phyloP scores from a whole-genome alignment of 2,888 invertebrate species.

The Julus scanicus region DNA sequence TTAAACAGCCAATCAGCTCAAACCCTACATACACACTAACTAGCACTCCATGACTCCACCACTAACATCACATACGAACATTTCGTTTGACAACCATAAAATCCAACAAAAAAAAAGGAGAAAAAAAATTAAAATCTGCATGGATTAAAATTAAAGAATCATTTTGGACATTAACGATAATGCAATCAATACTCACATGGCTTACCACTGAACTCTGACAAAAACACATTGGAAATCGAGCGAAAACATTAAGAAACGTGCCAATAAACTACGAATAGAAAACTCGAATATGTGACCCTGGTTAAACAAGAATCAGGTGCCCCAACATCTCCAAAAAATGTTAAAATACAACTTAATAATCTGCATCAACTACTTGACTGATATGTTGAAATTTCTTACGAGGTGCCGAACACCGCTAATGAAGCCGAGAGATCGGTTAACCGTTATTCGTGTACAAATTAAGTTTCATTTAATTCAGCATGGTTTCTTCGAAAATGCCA shows the following conservation, averaged over 20 bases:
- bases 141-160: neutral
- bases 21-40: neutral
- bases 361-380: neutral
- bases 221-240: neutral
- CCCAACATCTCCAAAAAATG: neutral
- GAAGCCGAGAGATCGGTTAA: no score
- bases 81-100: neutral
- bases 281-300: constrained; percentile 42
- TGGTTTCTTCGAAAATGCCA: neutral
- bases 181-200: constrained; percentile 2
- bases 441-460: neutral
- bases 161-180: constrained; percentile 1
- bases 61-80: neutral
- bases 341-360: neutral
- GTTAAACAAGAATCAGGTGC: constrained; percentile 12
- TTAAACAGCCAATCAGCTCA: neutral
- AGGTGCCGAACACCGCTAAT: neutral
- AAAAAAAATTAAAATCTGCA: neutral
- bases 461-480: neutral
- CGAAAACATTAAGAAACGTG: neutral
- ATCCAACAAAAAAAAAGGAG: neutral
- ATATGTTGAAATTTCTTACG: constrained; percentile 25
- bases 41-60: constrained; percentile 18
- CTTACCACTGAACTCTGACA: neutral
- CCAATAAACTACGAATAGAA: neutral